phyloP scores from a whole-genome alignment of 2,888 invertebrate genomes.

The Machimus rusticus region DNA sequence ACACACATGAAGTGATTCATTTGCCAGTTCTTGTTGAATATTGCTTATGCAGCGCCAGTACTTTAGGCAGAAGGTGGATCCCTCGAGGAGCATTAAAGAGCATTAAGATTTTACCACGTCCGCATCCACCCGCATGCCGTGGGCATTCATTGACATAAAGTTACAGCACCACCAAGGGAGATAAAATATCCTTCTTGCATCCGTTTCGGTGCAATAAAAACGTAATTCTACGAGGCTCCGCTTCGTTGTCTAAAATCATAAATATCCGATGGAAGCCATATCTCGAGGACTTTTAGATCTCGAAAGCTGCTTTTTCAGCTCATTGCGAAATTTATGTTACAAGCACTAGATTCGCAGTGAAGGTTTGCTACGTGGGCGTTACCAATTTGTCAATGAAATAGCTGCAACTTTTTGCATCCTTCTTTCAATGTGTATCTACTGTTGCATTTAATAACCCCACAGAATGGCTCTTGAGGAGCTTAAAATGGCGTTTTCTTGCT shows the following conservation, averaged over 20 bases:
- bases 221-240: neutral
- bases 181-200: constrained; percentile 14
- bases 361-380: neutral
- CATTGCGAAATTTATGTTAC: constrained; percentile 6
- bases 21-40: neutral
- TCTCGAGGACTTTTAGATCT: neutral
- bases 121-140: neutral
- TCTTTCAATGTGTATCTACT: neutral
- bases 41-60: neutral
- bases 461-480: neutral
- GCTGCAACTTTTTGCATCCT: neutral
- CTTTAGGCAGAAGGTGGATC: neutral
- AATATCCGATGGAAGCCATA: constrained; percentile 7
- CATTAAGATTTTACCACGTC: neutral
- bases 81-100: neutral
- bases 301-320: constrained; percentile 4
- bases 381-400: neutral
- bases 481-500: neutral
- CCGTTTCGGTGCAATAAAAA: neutral
- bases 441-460: neutral
- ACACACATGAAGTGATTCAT: neutral
- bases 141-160: neutral
- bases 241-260: constrained; percentile 16
- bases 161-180: neutral
- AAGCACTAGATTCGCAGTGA: neutral